Evolutionary conservation across 2,888 invertebrate species (phyloP), one percentile per base, ranked within the genome.

Genomic region (Hesperia comma): DNA sequence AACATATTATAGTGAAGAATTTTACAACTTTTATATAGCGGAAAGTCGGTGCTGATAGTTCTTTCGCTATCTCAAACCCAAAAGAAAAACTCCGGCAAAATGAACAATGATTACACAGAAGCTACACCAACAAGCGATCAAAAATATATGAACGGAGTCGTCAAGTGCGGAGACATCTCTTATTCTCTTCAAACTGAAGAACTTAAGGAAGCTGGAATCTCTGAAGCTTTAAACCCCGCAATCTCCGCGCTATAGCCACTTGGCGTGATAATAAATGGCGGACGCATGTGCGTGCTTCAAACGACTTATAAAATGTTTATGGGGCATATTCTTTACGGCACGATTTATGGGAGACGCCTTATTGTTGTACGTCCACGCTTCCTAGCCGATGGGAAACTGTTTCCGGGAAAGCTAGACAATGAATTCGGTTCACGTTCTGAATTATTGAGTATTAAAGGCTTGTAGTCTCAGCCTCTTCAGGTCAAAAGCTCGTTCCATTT

Each of bases 221-320:
- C 61, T 33, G 61, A 51, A 61, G 53, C 32, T 61, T 21, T 32
- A 46, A 60, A 46, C 14, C 58, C 12, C 46, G 46, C 53, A 61
- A 61, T 61, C 53, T 51, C 40, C 14, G 14, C 51, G 49, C 40
- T 53, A 53, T 53, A 53, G 61, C 61, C 61, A 40, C 61, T 61
- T 53, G 55, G 32, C 55, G 43, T 57, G 41, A 64, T 66, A 71
- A 70, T 70, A 72, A 71, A 71, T 67, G 67, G 70, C 51, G 68
- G 71, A 61, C 72, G 75, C 74, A 74, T 74, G 74, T 79, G 79
- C 79, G 80, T 81, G 81, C 74, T 66, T 72, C 75, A 74, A 81
- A 82, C 79, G 79, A 76, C 81, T 73, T 82, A 83, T 84, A 84
- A 84, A 84, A 83, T 82, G 81, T 84, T 84, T 84, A 84, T 80